Base-by-base conservation (phyloP, 92 coral and sea anemone species). In the Epizoanthus stellaris region DNA sequence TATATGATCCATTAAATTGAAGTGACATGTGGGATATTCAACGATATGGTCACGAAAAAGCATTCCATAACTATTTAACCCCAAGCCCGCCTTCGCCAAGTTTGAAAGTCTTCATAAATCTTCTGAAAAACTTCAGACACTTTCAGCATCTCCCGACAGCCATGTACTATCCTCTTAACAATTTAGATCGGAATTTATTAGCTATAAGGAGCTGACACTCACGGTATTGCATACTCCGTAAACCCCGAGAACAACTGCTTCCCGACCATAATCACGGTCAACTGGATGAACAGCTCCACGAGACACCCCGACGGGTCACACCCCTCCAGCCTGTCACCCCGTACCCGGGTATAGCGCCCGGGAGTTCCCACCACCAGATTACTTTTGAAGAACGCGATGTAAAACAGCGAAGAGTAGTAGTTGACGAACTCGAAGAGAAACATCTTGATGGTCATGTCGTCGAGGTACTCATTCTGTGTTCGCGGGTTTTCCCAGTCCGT, bases 401-500 rank as follows among this genome's bases (percentile, higher is more conserved):
- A 95, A 68, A 95, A 95, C 90, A 95, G 71, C 14, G 98, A 95
- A 49, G 98, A 95, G 80, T 95, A 95, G 92, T 87, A 92, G 90
- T 95, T 95, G 0, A 95, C 98, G 8, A 91, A 94, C 88, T 95
- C 95, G 85, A 95, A 95, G 73, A 93, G 86, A 75, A 94, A 97
- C 94, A 97, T 89, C 53, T 97, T 97, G 62, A 94, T 61, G 19
- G 99, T 97, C 89, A 97, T 76, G 14, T 92, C 81, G 87, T 97
- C 90, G 20, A 90, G 88, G 83, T 88, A 97, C 70, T 93, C 96
- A 9, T 95, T 91, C 54, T 76, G 90, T 0, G 99, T 97, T 36
- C 99, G 90, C 4, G 99, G 99, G 71, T 91, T 93, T 82, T 97
- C 99, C 99, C 99, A 97, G 74, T 97, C 91, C 3, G 99, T 97